Evolutionary conservation across 1,140 invertebrate species (phyloP).

Genomic region (Drosophila saltans): DNA sequence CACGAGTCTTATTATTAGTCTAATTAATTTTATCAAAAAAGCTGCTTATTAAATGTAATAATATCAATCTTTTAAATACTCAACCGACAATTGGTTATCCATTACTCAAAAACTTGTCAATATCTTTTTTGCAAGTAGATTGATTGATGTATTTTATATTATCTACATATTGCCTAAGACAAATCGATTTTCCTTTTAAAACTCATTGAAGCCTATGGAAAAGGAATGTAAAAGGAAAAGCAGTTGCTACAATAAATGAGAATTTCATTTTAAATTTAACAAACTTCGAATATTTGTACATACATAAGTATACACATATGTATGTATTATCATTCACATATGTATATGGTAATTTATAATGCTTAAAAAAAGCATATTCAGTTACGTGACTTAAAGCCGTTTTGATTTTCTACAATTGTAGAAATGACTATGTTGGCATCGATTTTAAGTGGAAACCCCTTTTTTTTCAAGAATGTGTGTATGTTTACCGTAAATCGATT

Average conservation of each 20-base stretch:
- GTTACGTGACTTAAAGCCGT: slow-evolving; percentile 6
- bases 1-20: background rate
- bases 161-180: background rate
- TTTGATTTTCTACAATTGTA: slow-evolving; percentile 9
- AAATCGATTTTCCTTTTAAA: background rate
- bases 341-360: too few relatives aligned
- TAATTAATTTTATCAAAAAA: background rate
- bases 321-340: too few relatives aligned
- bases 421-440: slow-evolving; percentile 43
- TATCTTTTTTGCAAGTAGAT: background rate
- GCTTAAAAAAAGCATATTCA: background rate
- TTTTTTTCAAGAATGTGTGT: background rate
- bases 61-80: too few relatives aligned
- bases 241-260: too few relatives aligned
- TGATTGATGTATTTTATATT: background rate
- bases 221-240: too few relatives aligned
- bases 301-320: too few relatives aligned
- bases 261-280: background rate
- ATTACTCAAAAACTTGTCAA: background rate
- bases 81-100: background rate
- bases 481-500: slow-evolving; percentile 4
- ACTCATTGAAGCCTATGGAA: too few relatives aligned
- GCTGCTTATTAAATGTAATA: too few relatives aligned
- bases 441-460: slow-evolving; percentile 40
- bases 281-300: background rate